Base-by-base conservation (phyloP, 2,113 vertebrate genomes). In the Ptychochromis oligacanthus region DNA sequence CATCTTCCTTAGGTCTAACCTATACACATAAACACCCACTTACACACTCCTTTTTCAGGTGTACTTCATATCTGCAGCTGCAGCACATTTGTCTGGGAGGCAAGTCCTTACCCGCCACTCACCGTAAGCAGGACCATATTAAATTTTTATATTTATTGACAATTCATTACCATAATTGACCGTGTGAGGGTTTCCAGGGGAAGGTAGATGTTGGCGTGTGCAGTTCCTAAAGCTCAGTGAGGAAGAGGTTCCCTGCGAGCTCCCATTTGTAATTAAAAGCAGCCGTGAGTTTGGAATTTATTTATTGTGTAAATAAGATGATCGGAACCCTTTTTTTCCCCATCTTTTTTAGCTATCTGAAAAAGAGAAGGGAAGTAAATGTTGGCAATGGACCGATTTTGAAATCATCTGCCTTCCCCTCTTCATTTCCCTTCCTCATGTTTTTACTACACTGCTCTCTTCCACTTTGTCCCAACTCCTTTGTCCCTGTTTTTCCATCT, bases 111-210 rank as follows among this genome's bases (percentile, higher is more conserved):
- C 96, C 97, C 97, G 97, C 97, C 97, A 97, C 95, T 99, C 98
- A 98, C 94, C 93, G 94, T 94, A 96, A 97, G 95, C 96, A 97
- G 96, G 94, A 89, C 96, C 95, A 94, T 97, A 99, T 99, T 96
- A 99, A 97, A 98, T 97, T 99, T 99, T 98, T 97, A 99, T 99
- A 98, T 97, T 98, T 99, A 99, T 99, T 99, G 98, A 99, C 97
- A 98, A 97, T 98, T 99, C 97, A 99, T 99, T 99, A 99, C 96
- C 97, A 99, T 99, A 99, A 99, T 98, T 99, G 98, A 99, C 97
- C 98, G 96, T 94, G 92, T 95, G 96, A 92, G 96, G 95, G 94
- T 96, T 96, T 96, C 92, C 93, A 93, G 96, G 95, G 96, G 95
- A 96, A 96, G 95, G 95, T 94, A 93, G 95, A 85, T 94, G 93